Conservation (phyloP, 2,888 invertebrate species). For the Macaria liturata region DNA sequence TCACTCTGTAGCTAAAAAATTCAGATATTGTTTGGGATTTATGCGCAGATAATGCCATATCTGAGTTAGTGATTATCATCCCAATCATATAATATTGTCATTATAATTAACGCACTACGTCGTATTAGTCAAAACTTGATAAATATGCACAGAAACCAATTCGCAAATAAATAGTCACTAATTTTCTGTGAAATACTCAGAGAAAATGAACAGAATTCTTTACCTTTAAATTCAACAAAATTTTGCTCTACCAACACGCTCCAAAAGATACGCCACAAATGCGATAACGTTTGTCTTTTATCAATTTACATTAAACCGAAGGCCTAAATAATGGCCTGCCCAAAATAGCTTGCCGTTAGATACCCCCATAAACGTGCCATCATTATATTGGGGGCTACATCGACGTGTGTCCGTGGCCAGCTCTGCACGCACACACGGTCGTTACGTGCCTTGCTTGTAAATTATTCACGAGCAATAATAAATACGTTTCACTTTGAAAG, state of each 20-base stretch:
- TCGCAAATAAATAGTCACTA: too few relatives aligned
- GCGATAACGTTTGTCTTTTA: conserved; percentile 1
- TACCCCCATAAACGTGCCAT: conserved; percentile 28
- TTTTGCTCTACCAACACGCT: too few relatives aligned
- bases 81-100: too few relatives aligned
- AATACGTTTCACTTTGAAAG: conserved; percentile 14
- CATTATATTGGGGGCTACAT: conserved; percentile 20
- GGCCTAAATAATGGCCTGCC: conserved; percentile 33
- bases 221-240: too few relatives aligned
- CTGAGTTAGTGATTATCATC: too few relatives aligned
- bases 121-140: too few relatives aligned
- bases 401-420: conserved; percentile 15
- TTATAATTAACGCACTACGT: too few relatives aligned
- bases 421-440: conserved; percentile 16
- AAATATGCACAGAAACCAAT: too few relatives aligned
- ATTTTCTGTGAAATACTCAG: too few relatives aligned
- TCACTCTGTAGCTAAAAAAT: conserved; percentile 40
- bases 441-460: conserved; percentile 11
- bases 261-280: conserved; percentile 9
- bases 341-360: conserved; percentile 30
- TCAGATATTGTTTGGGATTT: conserved; percentile 7
- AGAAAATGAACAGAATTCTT: too few relatives aligned
- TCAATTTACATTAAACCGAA: conserved; percentile 7
- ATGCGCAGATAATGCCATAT: not conserved
- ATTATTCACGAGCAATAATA: conserved; percentile 22